These are phyloP conservation scores for Petromus typicus DNA, from an alignment of 2,113 vertebrate species.

Conservation along the genomic window DNA sequence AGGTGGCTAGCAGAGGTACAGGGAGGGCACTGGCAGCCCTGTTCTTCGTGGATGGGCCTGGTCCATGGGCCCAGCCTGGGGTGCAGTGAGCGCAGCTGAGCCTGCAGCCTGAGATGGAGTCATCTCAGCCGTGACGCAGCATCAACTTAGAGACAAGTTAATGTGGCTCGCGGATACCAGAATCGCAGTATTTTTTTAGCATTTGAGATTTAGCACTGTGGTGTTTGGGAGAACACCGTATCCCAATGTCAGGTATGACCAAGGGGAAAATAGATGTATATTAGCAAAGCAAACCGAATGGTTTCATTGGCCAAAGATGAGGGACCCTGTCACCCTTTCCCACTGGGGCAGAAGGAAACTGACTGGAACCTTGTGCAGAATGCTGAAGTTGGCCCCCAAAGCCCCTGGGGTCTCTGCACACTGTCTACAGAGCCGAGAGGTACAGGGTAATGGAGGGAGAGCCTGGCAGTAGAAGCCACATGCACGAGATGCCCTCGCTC, in stretches of 20 bases:
- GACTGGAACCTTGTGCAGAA: neutral
- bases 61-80: neutral
- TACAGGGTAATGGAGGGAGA: conserved; percentile 51
- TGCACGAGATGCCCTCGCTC: neutral
- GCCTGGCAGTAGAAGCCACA: neutral
- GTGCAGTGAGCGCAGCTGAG: neutral
- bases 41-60: conserved; percentile 10
- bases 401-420: neutral
- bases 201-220: neutral
- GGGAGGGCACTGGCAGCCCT: neutral
- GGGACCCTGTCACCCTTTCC: neutral
- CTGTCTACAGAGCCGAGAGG: neutral
- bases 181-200: neutral
- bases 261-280: neutral
- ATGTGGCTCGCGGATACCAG: neutral
- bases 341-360: neutral
- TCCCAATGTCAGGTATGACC: neutral
- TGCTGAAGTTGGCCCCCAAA: neutral
- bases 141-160: neutral
- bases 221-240: neutral
- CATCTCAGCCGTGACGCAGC: conserved; percentile 29
- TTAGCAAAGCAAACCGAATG: conserved; percentile 26
- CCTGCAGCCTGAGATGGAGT: neutral
- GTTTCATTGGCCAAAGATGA: conserved; percentile 47
- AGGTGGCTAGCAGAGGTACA: neutral